Conservation (phyloP, 2,113 vertebrate species). For the Anarrhichthys ocellatus region DNA sequence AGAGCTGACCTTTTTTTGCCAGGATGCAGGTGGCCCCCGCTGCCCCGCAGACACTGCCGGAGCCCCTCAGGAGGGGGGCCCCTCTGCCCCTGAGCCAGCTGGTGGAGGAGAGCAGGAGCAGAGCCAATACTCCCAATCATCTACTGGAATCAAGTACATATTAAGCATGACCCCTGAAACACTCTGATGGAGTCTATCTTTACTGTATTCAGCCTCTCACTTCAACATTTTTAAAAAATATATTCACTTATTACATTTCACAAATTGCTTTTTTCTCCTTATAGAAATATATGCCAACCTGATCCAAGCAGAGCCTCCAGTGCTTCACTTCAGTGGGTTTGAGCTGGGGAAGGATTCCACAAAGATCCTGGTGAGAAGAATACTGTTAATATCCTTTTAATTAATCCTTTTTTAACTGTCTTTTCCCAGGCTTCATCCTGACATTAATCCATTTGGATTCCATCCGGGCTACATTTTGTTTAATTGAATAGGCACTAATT, state of each 20-base stretch:
- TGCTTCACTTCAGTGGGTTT: conserved; percentile 93
- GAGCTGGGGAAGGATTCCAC: conserved; percentile 85
- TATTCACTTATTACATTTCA: neutral
- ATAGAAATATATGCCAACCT: conserved; percentile 85
- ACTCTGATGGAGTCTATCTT: neutral
- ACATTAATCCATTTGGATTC: conserved; percentile 19
- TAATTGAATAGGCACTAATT: conserved; percentile 53
- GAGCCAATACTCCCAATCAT: conserved; percentile 81
- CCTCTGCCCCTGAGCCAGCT: conserved; percentile 84
- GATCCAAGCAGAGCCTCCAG: conserved; percentile 87
- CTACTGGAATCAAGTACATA: conserved; percentile 89
- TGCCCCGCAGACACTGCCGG: conserved; percentile 25
- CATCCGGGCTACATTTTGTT: conserved; percentile 22
- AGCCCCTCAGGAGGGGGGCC: conserved; percentile 61
- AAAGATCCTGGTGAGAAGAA: conserved; percentile 86
- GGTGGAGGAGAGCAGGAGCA: conserved; percentile 83
- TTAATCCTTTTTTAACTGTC: neutral
- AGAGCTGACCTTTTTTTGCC: conserved; percentile 29
- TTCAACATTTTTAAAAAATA: neutral
- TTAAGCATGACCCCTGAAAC: conserved; percentile 4
- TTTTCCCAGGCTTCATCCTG: neutral
- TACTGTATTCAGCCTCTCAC: neutral
- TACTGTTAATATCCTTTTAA: neutral
- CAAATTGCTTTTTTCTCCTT: conserved; percentile 18
- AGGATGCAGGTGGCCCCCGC: conserved; percentile 83